A percentile compares a stretch with the other conserved stretches of the same genome.
Evolutionary conservation across 1,140 invertebrate species (phyloP).

Genomic region (Chrysomallon squamiferum): DNA sequence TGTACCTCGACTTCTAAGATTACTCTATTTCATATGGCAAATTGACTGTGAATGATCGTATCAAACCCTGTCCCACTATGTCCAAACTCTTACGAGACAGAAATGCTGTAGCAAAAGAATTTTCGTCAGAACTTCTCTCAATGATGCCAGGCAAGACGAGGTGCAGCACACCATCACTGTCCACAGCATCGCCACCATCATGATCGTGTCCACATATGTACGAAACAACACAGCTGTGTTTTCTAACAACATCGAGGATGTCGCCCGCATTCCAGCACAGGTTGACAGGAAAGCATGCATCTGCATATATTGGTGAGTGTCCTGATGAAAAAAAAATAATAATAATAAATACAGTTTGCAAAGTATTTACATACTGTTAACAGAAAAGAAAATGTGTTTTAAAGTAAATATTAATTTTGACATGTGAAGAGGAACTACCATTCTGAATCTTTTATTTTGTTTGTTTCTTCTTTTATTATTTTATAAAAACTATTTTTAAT

Average conservation of each 20-base stretch:
- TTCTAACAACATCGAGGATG: constrained; percentile 44
- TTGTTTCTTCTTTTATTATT: too few species aligned
- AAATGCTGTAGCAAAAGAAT: constrained; percentile 55
- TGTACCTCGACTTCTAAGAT: too few species aligned
- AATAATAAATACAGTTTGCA: not conserved
- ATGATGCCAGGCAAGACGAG: constrained; percentile 52
- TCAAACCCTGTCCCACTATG: constrained; percentile 33
- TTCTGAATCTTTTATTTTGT: too few species aligned
- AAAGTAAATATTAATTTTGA: not conserved
- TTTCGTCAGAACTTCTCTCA: constrained; percentile 43
- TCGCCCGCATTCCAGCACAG: constrained; percentile 58
- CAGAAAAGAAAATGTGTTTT: not conserved
- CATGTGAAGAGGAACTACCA: not conserved
- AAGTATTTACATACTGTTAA: not conserved
- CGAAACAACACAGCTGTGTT: constrained; percentile 41
- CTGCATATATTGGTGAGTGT: constrained; percentile 50
- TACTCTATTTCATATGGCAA: too few species aligned
- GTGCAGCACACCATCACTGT: constrained; percentile 54
- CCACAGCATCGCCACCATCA: constrained; percentile 42
- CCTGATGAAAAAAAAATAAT: constrained; percentile 36
- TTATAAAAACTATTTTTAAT: too few species aligned
- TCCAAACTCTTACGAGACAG: constrained; percentile 40
- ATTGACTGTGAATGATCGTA: constrained; percentile 17
- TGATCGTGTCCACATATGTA: constrained; percentile 60
- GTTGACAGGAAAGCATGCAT: constrained; percentile 23